Conservation (phyloP, 2,888 invertebrate genomes). For the Lycophotia porphyrea region DNA sequence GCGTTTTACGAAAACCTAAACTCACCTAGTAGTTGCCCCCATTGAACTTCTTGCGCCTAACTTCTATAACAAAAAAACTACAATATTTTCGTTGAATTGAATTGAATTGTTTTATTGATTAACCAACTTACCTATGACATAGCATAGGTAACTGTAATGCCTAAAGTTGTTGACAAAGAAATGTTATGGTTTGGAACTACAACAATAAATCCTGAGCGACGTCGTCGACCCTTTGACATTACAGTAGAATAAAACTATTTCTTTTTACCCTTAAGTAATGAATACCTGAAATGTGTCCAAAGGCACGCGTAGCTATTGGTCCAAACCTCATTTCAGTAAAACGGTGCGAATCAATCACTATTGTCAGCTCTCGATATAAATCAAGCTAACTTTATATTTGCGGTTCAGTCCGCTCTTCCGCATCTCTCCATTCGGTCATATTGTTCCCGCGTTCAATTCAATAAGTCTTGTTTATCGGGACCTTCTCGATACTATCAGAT, state of each 20-base stretch:
- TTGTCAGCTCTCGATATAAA: slow-evolving; percentile 63
- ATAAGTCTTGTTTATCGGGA: slow-evolving; percentile 66
- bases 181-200: not conserved
- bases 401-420: slow-evolving; percentile 52
- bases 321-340: slow-evolving; percentile 30
- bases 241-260: slow-evolving; percentile 11
- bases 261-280: slow-evolving; percentile 32
- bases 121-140: not conserved
- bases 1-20: slow-evolving; percentile 31
- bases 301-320: slow-evolving; percentile 4
- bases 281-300: slow-evolving; percentile 41
- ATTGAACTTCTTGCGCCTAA: slow-evolving; percentile 31
- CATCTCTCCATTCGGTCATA: slow-evolving; percentile 51
- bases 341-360: slow-evolving; percentile 56
- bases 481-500: slow-evolving; percentile 58
- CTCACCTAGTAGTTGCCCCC: slow-evolving; percentile 10
- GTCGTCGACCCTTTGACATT: slow-evolving; percentile 9
- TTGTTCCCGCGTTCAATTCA: slow-evolving; percentile 63
- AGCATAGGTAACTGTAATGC: not conserved
- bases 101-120: slow-evolving; percentile 9
- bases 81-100: slow-evolving; percentile 9
- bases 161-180: not conserved
- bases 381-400: slow-evolving; percentile 65
- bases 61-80: slow-evolving; percentile 7
- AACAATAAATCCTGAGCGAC: not conserved